These are phyloP conservation scores for Trachops cirrhosus DNA, from an alignment of 2,797 vertebrate species.

Conservation along the genomic window DNA sequence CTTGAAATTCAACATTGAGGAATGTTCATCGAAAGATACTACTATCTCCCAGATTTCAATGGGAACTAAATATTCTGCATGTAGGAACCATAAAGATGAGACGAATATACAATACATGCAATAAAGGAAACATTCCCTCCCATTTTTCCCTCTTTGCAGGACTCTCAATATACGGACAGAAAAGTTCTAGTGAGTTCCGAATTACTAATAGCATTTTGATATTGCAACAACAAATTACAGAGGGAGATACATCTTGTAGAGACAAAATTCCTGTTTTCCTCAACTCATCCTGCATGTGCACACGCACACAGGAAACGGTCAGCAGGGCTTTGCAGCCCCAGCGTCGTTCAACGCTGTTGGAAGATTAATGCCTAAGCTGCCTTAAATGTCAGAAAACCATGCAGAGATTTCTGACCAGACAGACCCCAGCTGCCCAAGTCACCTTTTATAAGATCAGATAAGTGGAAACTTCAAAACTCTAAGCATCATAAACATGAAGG, in stretches of 20 bases:
- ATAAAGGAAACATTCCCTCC: background rate
- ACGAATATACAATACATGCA: background rate
- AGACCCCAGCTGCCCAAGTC: conserved; percentile 72
- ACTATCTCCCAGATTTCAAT: background rate
- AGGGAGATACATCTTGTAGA: background rate
- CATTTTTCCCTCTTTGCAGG: background rate
- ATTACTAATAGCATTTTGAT: background rate
- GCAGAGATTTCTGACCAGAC: conserved; percentile 74
- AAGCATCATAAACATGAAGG: conserved; percentile 66
- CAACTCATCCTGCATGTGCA: background rate
- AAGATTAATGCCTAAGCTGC: conserved; percentile 63
- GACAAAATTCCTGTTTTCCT: conserved; percentile 42
- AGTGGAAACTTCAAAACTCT: conserved; percentile 55
- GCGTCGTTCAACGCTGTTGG: conserved; percentile 38
- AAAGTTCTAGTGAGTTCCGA: conserved; percentile 24
- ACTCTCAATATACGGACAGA: background rate
- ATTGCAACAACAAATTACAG: conserved; percentile 21
- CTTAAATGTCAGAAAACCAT: conserved; percentile 79
- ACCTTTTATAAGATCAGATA: conserved; percentile 73
- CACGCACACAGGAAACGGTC: background rate
- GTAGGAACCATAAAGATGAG: background rate
- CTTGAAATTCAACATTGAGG: background rate
- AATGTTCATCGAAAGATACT: background rate
- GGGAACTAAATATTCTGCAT: background rate
- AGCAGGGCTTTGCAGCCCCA: conserved; percentile 20